These are phyloP conservation scores for Bufo bufo DNA, from an alignment of 2,113 vertebrate species.

Conservation along the genomic window DNA sequence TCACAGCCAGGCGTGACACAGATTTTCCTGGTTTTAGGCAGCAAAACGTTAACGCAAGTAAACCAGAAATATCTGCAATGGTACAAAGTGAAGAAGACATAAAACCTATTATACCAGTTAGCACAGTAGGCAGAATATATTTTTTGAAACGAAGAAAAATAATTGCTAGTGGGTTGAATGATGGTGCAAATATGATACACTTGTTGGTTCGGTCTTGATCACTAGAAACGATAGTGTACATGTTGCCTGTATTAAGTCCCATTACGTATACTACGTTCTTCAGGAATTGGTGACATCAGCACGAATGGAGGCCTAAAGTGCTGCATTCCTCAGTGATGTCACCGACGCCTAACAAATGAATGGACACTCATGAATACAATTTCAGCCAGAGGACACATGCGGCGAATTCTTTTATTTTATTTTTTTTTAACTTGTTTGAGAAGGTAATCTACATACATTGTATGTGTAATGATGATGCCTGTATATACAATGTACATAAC, in stretches of 20 bases:
- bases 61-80: background rate
- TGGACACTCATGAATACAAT: background rate
- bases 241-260: background rate
- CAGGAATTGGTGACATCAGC: background rate
- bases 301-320: background rate
- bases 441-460: constrained; percentile 19
- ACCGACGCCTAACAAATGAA: background rate
- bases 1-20: background rate
- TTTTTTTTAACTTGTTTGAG: background rate
- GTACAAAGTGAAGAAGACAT: background rate
- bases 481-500: constrained; percentile 39
- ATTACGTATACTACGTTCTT: background rate
- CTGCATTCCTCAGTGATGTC: background rate
- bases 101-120: background rate
- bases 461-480: constrained; percentile 25
- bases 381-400: background rate
- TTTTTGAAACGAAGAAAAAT: background rate
- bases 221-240: background rate
- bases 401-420: background rate
- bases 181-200: background rate
- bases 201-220: background rate
- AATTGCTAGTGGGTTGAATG: background rate
- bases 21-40: background rate
- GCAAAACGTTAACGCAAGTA: background rate
- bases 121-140: background rate